Base-by-base conservation (phyloP, 2,113 vertebrate genomes). In the Hyla sarda region DNA sequence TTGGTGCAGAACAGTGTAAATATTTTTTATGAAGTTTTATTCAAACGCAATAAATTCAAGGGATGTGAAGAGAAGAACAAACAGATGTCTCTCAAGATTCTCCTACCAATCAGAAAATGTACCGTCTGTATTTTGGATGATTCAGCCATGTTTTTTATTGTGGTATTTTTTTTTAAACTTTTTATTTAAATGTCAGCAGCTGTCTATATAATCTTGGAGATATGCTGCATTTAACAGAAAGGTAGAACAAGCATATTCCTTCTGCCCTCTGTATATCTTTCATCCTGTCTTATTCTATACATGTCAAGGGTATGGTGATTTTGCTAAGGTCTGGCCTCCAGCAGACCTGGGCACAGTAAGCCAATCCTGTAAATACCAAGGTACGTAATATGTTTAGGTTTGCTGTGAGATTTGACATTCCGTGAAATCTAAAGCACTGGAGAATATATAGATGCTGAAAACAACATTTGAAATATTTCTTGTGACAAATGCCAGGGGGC, bases 321-420 rank as follows among this genome's bases (percentile, higher is more conserved):
- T 65, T 47, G 32, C 30, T n/a, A 47, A 76, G 72, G 50, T 80
- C 87, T 88, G 10, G 67, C 88, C 72, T 87, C 78, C 67, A 88
- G 87, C 89, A 83, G 88, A 47, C 77, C 87, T 48, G 58, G 74
- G 71, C 87, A 87, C 74, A 41, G 60, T 87, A 45, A 72, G 79
- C 56, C 87, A 72, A 82, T 77, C 47, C 14, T 56, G 82, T 80
- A 89, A 89, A 88, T 80, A 82, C 50, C 81, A 72, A 73, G 23
- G 69, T 84, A 56, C 32, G 71, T 85, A 82, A 89, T 58, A 69
- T 0, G 76, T 14, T 90, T 79, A 41, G 88, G 25, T 47, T 58
- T 83, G 65, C 37, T 71, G 30, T 84, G 52, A 78, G 82, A 81
- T 47, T 1, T 72, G 72, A 81, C 83, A 34, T 28, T 28, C 37